phyloP scores from a whole-genome alignment of 2,797 vertebrate species.

The Falco biarmicus region DNA sequence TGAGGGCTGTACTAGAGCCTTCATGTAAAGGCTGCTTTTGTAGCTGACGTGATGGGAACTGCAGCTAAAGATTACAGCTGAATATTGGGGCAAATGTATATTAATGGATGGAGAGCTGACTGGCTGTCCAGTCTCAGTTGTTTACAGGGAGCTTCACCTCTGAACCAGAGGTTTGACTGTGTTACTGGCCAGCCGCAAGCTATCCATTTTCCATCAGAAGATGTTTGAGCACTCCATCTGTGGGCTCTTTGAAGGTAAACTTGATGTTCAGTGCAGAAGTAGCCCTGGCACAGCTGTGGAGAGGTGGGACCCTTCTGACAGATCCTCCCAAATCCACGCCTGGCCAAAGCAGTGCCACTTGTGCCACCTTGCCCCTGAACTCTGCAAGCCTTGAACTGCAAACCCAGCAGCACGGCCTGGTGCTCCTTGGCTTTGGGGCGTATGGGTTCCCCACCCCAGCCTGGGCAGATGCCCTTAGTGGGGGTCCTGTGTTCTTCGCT shows the following conservation, averaged over 20 bases:
- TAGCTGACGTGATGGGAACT: neutral
- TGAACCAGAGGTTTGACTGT: neutral
- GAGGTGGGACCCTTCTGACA: neutral
- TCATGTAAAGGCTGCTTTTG: neutral
- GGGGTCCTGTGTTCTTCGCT: rapidly evolving
- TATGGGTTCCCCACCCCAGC: rapidly evolving
- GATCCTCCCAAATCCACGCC: neutral
- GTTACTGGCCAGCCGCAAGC: neutral
- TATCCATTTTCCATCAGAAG: neutral
- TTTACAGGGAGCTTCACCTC: neutral
- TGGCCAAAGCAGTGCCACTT: neutral
- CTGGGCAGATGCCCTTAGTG: neutral
- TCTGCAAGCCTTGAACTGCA: neutral
- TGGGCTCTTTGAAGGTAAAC: neutral
- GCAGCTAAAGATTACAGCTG: neutral
- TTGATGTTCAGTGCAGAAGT: neutral
- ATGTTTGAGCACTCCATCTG: neutral
- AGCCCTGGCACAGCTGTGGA: neutral
- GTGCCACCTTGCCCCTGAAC: neutral
- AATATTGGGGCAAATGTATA: rapidly evolving
- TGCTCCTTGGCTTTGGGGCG: neutral
- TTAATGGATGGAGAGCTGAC: neutral
- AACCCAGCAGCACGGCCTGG: neutral
- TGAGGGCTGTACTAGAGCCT: neutral
- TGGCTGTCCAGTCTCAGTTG: neutral